Base-by-base conservation (phyloP, 2,113 vertebrate species). In the Gobiocypris rarus region DNA sequence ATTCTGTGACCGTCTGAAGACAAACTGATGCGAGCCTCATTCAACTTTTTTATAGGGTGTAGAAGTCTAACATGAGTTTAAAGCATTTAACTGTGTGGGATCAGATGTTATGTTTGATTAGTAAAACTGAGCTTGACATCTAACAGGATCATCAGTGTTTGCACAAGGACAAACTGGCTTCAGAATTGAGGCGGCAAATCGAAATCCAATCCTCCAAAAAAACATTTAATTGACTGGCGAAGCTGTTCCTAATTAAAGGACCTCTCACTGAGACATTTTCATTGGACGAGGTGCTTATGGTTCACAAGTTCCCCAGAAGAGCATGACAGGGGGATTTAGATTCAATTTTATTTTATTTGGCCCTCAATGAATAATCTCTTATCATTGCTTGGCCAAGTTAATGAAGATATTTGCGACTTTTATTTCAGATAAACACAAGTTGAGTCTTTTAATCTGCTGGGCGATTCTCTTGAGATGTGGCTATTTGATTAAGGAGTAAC, bases 281-380 rank as follows among this genome's bases (percentile, higher is more conserved):
- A 65, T 91, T 93, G 92, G 91, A 89, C 77, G 76, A 63, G 43
- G 82, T 89, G 80, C 61, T 85, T 26, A 38, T 54, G 86, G 84
- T 91, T 87, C 82, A 83, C 76, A 84, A 89, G 86, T 89, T 88
- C 75, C 56, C 85, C 81, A 54, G 83, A 90, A 52, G 67, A 83
- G 71, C 75, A 74, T 50, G 59, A 89, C n/a, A 69, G 84, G 85
- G 77, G 77, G 89, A 84, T 17, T 85, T 83, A 90, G 87, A 83
- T 84, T 79, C 9, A n/a, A 63, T 87, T 90, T 91, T 93, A 85
- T 92, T 93, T 91, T 87, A 88, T 76, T 92, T 93, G 93, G 91
- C 90, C 43, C 34, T 22, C 15, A 78, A 14, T 5, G 13, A 15
- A 31, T 69, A 31, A 75, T 89, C 89, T 90, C 89, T 85, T 87